Base-by-base conservation (phyloP, 2,888 invertebrate genomes). In the Bombylius major region DNA sequence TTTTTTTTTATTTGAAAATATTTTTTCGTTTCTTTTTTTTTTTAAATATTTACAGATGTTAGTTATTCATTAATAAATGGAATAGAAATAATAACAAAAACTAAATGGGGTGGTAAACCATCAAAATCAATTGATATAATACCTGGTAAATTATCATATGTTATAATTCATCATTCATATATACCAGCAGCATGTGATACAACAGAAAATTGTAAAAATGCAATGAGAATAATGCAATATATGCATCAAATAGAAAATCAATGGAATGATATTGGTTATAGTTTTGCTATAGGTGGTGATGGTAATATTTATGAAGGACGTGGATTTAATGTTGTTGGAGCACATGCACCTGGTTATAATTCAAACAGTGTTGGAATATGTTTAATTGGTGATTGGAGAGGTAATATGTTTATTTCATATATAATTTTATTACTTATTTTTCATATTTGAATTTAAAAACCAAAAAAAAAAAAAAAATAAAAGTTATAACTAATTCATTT, bases 181-280 rank as follows among this genome's bases (percentile, higher is more conserved):
- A 71, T 76, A 49, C 84, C 85, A 0, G 75, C 68, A 1, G 82
- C 81, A 9, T 87, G 86, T 68, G 71, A 73, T 61, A 77, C 75
- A 0, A 70, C 72, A 0, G 67, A 70, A 3, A 71, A 77, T 5
- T 87, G 86, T 65, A 71, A 70, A 51, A 63, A 61, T 1, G 78
- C 79, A 23, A 83, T 87, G 84, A 73, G 77, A 53, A 72, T 73
- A 45, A 86, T 87, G 81, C 86, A 87, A 70, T 71, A 73, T 44
- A 79, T 78, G 57, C 86, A 86, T 66, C 64, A 71, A 73, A 46
- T 65, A 64, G 1, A 75, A 79, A 47, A 83, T 86, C 80, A 75
- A 77, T 87, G 86, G 85, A 81, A 79, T 55, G 86, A 87, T 66
- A 84, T 87, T 65, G 87, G 86, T 36, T 79, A 70, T 66, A 86